Conservation (phyloP, 2,797 vertebrate species). For the Todus mexicanus region DNA sequence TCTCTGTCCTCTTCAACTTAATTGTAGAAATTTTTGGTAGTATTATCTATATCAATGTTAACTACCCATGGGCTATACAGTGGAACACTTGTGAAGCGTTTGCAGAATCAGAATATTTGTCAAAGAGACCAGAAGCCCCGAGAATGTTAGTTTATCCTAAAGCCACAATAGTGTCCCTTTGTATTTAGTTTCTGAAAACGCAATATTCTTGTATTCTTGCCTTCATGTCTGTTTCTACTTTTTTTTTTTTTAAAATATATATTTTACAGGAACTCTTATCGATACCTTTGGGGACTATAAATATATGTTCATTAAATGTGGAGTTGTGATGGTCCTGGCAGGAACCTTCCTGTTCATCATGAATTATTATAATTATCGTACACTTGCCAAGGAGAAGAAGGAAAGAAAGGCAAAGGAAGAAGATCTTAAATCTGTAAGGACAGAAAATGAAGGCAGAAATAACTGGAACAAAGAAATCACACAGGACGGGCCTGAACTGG, state of each 20-base stretch:
- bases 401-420: slow-evolving; percentile 12
- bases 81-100: background rate
- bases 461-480: slow-evolving; percentile 23
- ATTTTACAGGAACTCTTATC: slow-evolving; percentile 75
- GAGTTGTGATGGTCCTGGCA: slow-evolving; percentile 75
- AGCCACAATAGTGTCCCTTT: background rate
- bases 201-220: background rate
- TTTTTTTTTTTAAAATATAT: background rate
- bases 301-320: slow-evolving; percentile 83
- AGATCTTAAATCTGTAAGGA: slow-evolving; percentile 29
- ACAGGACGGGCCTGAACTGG: background rate
- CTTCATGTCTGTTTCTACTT: background rate
- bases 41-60: background rate
- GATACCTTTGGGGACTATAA: slow-evolving; percentile 79
- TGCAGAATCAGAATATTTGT: background rate
- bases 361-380: slow-evolving; percentile 81
- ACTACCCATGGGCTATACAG: background rate
- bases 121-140: background rate
- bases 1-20: background rate
- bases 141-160: background rate
- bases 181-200: background rate
- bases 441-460: slow-evolving; percentile 29
- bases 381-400: slow-evolving; percentile 72
- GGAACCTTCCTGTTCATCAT: slow-evolving; percentile 82
- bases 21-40: background rate